Percentiles rank a stretch among this genome's conserved stretches.
These are phyloP conservation scores for Neoscelio sp. DNA, from an alignment of 2,888 invertebrate genomes.

Conservation along the genomic window DNA sequence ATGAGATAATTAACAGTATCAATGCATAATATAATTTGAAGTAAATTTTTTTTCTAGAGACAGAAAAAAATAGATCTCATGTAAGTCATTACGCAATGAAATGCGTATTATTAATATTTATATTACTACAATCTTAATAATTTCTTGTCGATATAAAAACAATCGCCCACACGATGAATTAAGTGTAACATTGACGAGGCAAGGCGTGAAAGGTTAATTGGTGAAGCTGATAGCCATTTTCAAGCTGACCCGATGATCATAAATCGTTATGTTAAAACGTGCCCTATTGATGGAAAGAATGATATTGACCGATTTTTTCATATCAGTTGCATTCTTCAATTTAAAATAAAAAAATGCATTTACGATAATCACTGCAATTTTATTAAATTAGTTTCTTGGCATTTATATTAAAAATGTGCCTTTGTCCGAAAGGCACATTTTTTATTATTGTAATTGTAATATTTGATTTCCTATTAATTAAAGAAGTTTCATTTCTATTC, in stretches of 20 bases:
- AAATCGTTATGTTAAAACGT: slow-evolving; percentile 66
- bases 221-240: slow-evolving; percentile 66
- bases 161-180: slow-evolving; percentile 66
- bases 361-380: slow-evolving; percentile 20
- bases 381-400: too few species aligned
- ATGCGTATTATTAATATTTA: slow-evolving; percentile 41
- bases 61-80: slow-evolving; percentile 11
- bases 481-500: too few species aligned
- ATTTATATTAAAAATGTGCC: too few species aligned
- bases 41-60: slow-evolving; percentile 13
- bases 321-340: slow-evolving; percentile 44
- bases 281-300: slow-evolving; percentile 65
- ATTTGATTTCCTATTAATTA: too few species aligned
- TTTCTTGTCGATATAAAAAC: slow-evolving; percentile 65
- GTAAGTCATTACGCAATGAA: slow-evolving; percentile 28
- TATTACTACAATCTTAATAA: slow-evolving; percentile 53
- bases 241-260: slow-evolving; percentile 67
- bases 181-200: slow-evolving; percentile 67
- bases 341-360: slow-evolving; percentile 10
- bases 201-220: slow-evolving; percentile 69
- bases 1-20: slow-evolving; percentile 31
- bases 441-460: too few species aligned
- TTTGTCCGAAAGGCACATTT: too few species aligned
- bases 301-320: slow-evolving; percentile 62
- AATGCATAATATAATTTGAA: slow-evolving; percentile 31